Evolutionary conservation across 2,797 vertebrate species (phyloP), one percentile per base, ranked within the genome.

Genomic region (Brachyrhaphis roseni): DNA sequence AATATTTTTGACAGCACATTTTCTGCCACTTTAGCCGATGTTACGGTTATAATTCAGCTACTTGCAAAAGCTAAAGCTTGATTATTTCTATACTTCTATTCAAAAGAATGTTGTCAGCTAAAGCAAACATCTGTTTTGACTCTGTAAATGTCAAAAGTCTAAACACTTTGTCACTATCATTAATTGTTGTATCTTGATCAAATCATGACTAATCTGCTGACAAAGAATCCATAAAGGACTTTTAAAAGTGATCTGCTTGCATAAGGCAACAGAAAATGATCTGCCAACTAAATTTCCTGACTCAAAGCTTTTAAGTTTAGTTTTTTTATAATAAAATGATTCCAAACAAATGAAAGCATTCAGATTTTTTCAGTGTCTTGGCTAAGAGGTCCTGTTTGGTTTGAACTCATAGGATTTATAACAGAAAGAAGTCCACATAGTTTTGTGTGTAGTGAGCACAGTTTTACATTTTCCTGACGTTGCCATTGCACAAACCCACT

Each of bases 171-270:
- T 16, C 12, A 62, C 49, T 28, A 47, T 16, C 13, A 62, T 73
- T 64, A 76, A 72, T 71, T 46, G 16, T 49, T 71, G 76, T 47
- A 39, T 75, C 34, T 82, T 72, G 26, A 66, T 79, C 43, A 53
- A 34, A 70, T 66, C 41, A 66, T 55, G 47, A 77, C 47, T 68
- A 34, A 68, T 70, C 39, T 76, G 57, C 57, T 83, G 70, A 74
- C 75, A 57, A 77, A 76, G 57, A 79, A 45, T 49, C 47, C 75
- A 73, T 59, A 68, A 39, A 68, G 70, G 74, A 59, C 26, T 28
- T 18, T 23, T 70, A 70, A 57, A 82, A 53, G 74, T 26, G 26
- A 72, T 45, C 10, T 72, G 76, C 47, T 47, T 11, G 47, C 76
- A 75, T n/a, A 39, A 71, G 20, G 26, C 39, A 28, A 62, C 73